A percentile compares a stretch with the other conserved stretches of the same genome.
Evolutionary conservation across 2,113 vertebrate genomes (phyloP).

Genomic region (Solea senegalensis): DNA sequence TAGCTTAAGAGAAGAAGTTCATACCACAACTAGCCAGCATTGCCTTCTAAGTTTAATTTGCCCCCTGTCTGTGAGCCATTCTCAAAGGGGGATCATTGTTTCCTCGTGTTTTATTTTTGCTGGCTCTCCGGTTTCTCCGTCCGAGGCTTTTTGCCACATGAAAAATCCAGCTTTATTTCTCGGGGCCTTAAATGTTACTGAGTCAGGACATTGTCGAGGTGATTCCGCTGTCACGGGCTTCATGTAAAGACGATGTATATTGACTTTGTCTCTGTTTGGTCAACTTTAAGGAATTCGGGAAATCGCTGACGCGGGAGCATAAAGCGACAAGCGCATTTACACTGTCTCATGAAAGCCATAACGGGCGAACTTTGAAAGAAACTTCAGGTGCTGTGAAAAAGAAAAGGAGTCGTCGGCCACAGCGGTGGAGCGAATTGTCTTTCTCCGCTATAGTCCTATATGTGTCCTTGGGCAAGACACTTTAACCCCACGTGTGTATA

Average conservation of each 20-base stretch:
- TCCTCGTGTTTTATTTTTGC: conserved; percentile 56
- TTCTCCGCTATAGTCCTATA: no score
- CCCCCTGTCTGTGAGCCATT: conserved; percentile 35
- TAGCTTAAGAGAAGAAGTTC: conserved; percentile 47
- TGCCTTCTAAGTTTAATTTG: conserved; percentile 43
- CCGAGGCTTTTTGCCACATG: conserved; percentile 24
- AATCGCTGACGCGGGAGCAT: conserved; percentile 3
- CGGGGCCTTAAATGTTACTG: conserved; percentile 16
- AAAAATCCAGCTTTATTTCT: conserved; percentile 24
- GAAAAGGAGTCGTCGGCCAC: no score
- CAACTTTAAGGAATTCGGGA: neutral
- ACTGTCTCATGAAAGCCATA: neutral
- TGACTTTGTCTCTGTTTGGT: conserved; percentile 8
- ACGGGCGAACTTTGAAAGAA: no score
- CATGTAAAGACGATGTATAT: conserved; percentile 20
- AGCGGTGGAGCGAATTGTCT: no score
- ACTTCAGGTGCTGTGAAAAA: no score
- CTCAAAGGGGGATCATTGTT: conserved; percentile 54
- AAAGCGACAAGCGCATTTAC: neutral
- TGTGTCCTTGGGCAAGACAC: no score
- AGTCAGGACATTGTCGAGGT: conserved; percentile 23
- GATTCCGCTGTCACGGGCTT: conserved; percentile 15
- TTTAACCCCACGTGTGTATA: no score
- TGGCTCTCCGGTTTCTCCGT: conserved; percentile 56
- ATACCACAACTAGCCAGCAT: conserved; percentile 35